Percentiles rank a stretch among this genome's conserved stretches.
Conservation (phyloP, 2,113 vertebrate genomes). For the Proterorhinus semilunaris region DNA sequence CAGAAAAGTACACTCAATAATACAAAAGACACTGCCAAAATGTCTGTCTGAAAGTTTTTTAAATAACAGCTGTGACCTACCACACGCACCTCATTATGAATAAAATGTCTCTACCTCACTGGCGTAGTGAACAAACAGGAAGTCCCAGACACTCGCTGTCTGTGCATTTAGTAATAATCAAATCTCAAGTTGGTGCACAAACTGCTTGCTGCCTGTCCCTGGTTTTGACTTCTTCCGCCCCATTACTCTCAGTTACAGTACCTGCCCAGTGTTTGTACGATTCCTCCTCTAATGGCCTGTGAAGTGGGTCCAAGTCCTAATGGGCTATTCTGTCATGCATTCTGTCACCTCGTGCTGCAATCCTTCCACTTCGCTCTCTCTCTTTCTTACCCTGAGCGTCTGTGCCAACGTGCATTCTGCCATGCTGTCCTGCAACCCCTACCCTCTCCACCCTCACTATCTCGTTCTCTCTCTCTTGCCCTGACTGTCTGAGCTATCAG, state of each 20-base stretch:
- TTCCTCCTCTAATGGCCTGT: constrained; percentile 76
- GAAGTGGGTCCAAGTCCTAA: constrained; percentile 73
- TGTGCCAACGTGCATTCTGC: constrained; percentile 57
- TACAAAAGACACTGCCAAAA: background rate
- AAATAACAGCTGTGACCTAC: background rate
- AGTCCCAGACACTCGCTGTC: background rate
- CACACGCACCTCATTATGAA: background rate
- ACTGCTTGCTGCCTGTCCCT: constrained; percentile 6
- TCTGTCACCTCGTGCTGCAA: constrained; percentile 59
- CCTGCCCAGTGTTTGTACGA: constrained; percentile 54
- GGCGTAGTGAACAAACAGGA: background rate
- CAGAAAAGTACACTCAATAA: background rate
- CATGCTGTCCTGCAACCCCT: constrained; percentile 57
- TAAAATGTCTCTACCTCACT: background rate
- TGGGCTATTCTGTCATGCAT: constrained; percentile 76
- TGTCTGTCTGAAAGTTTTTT: background rate
- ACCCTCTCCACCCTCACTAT: background rate
- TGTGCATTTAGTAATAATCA: constrained; percentile 1
- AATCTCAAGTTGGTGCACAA: constrained; percentile 11
- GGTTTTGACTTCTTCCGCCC: constrained; percentile 16
- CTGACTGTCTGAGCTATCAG: constrained; percentile 53
- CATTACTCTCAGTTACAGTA: constrained; percentile 59
- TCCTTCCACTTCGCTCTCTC: constrained; percentile 31
- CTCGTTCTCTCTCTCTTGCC: constrained; percentile 20
- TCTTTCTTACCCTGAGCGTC: constrained; percentile 30